Evolutionary conservation across 2,113 vertebrate species (phyloP), one percentile per base, ranked within the genome.

Genomic region (Sorex fumeus): DNA sequence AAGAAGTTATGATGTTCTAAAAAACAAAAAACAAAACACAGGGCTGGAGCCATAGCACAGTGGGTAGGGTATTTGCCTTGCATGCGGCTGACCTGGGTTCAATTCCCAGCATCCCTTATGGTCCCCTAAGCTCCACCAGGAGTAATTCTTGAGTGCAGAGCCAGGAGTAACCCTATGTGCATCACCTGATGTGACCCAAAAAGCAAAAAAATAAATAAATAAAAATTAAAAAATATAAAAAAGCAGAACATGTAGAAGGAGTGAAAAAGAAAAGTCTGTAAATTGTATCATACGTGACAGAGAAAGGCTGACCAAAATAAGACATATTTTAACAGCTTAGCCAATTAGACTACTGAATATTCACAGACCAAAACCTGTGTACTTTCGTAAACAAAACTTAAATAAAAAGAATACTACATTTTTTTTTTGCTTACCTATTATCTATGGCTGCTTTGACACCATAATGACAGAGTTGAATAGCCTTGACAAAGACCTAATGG

Each of bases 331-430:
- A 76, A 43, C n/a, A 30, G n/a, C 28, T 75, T 75, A 13, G 83
- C 27, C 11, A 62, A 80, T 23, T 60, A 69, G 27, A 34, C 32
- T 19, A 50, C 4, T 8, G 10, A 91, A 36, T 19, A 23, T 2
- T 25, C 30, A 18, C 67, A 28, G 21, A 3, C 16, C 43, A 78
- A 67, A 67, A 50, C 12, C 28, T 72, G 30, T 11, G n/a, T 64
- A 13, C 2, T n/a, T 84, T 45, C 79, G 25, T 62, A 87, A 81
- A 84, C 67, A 70, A 81, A 93, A 18, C 28, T 83, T 93, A 77
- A 75, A 43, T 6, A 85, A 3, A 84, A 3, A 18, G 40, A 79
- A 6, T 50, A 50, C 47, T 13, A 8, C 8, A 15, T 9, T 40
- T 36, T 80, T 90, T 9, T 40, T 36, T 80, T 90, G 30, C 81